These are phyloP conservation scores for Butorides virescens DNA, from an alignment of 2,113 vertebrate genomes.

Conservation along the genomic window DNA sequence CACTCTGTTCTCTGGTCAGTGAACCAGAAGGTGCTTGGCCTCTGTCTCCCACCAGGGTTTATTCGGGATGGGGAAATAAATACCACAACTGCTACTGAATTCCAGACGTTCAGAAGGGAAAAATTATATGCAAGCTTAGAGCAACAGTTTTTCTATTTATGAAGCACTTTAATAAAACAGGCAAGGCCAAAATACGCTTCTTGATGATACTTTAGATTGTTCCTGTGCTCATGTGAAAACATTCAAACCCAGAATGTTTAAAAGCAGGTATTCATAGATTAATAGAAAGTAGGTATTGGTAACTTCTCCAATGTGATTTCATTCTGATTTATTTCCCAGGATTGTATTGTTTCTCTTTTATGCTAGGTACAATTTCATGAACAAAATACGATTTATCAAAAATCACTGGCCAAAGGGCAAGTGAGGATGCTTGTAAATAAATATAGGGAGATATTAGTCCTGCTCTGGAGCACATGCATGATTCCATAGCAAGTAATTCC, in stretches of 20 bases:
- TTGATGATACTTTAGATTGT: neutral
- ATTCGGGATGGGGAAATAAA: neutral
- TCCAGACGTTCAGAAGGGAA: neutral
- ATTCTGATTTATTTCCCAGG: neutral
- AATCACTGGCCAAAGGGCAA: neutral
- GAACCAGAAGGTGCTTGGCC: neutral
- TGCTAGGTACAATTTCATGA: neutral
- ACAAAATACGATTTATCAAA: neutral
- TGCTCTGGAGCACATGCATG: neutral
- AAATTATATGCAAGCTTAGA: neutral
- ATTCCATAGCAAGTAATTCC: neutral
- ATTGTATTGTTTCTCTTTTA: neutral
- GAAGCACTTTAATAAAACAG: neutral
- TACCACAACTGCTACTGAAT: neutral
- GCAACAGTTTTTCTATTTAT: neutral
- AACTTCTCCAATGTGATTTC: rapidly evolving
- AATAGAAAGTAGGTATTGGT: neutral
- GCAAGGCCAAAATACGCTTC: neutral
- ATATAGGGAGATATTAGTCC: neutral
- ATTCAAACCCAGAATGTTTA: neutral
- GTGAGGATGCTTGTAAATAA: neutral
- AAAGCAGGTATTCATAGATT: neutral
- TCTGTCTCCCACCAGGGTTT: neutral
- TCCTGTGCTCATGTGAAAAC: neutral
- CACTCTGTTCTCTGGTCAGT: neutral